phyloP scores from a whole-genome alignment of 2,888 invertebrate species.

The Nemapogon koenigi region DNA sequence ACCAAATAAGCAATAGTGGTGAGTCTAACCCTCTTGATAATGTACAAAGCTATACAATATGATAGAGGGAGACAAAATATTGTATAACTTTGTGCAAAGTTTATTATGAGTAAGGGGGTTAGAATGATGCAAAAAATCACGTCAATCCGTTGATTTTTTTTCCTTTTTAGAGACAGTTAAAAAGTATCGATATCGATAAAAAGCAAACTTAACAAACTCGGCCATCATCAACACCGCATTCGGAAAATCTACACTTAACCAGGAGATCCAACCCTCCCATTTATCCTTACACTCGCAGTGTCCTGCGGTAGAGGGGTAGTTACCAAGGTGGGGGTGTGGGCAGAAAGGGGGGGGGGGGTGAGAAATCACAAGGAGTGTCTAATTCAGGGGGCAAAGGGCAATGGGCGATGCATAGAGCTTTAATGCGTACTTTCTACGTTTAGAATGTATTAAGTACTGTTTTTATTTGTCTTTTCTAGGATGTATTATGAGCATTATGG shows the following conservation, averaged over 20 bases:
- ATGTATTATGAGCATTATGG: too few species aligned
- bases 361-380: conserved; percentile 21
- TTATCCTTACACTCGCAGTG: conserved; percentile 61
- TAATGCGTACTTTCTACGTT: too few species aligned
- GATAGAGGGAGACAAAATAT: too few species aligned
- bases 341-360: conserved; percentile 14
- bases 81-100: too few species aligned
- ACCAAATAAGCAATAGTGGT: too few species aligned
- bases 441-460: too few species aligned
- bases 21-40: too few species aligned
- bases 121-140: conserved; percentile 11
- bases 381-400: conserved; percentile 54
- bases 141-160: too few species aligned
- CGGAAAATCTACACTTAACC: conserved; percentile 67
- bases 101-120: too few species aligned
- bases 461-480: too few species aligned
- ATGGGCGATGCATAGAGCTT: too few species aligned
- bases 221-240: conserved; percentile 66
- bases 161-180: conserved; percentile 9
- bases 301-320: conserved; percentile 35
- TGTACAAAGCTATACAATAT: too few species aligned
- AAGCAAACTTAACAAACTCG: conserved; percentile 22
- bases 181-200: conserved; percentile 23
- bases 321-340: conserved; percentile 19
- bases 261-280: conserved; percentile 65